Percentiles rank a stretch among this genome's conserved stretches.
Conservation (phyloP, 37 sponge, comb jelly and placozoan genomes). For the Petrosia ficiformis region DNA sequence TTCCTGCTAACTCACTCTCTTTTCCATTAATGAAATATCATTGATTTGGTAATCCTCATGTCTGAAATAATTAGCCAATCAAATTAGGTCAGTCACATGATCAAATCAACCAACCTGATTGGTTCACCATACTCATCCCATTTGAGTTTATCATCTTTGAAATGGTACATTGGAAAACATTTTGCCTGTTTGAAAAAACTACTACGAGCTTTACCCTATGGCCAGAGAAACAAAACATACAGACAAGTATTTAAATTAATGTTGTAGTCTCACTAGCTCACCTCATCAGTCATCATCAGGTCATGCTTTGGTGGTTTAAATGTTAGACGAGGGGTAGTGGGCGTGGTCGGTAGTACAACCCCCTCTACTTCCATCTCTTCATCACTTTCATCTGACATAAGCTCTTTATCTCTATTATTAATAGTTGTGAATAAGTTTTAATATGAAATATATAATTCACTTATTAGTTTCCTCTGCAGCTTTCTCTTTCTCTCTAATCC, state of each 20-base stretch:
- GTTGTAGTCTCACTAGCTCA: background rate
- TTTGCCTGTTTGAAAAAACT: slow-evolving; percentile 94
- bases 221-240: background rate
- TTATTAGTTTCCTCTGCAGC: slow-evolving; percentile 37
- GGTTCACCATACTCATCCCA: slow-evolving; percentile 99
- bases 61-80: slow-evolving; percentile 11
- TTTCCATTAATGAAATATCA: slow-evolving; percentile 1
- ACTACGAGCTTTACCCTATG: slow-evolving; percentile 44
- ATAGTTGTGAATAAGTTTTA: too few relatives aligned
- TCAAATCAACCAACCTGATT: slow-evolving; percentile 61
- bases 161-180: slow-evolving; percentile 92
- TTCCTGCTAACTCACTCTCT: slow-evolving; percentile 2
- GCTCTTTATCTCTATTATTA: too few relatives aligned
- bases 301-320: slow-evolving; percentile 59
- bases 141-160: slow-evolving; percentile 73
- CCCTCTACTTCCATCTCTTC: slow-evolving; percentile 76
- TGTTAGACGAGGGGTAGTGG: slow-evolving; percentile 15
- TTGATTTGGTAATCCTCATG: slow-evolving; percentile 48
- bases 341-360: background rate
- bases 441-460: too few relatives aligned
- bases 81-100: background rate
- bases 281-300: slow-evolving; percentile 69
- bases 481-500: slow-evolving; percentile 53
- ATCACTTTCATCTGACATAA: slow-evolving; percentile 75
- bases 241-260: too few relatives aligned